These are phyloP conservation scores for Atta texana DNA, from an alignment of 1,140 invertebrate species.

Conservation along the genomic window DNA sequence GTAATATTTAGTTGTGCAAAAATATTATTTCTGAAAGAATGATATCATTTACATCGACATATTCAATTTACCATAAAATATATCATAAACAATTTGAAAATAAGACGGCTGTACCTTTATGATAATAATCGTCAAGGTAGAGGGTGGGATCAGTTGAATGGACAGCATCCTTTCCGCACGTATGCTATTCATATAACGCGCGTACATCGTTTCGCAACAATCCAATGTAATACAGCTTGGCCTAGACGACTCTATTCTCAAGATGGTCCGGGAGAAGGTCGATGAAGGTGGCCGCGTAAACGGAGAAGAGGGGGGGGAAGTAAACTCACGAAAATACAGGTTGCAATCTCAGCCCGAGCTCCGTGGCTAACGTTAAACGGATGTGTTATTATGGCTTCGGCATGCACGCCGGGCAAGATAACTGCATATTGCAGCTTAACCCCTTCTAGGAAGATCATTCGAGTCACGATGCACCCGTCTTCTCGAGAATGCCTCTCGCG, in stretches of 20 bases:
- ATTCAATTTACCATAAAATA: conserved; percentile 72
- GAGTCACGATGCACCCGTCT: conserved; percentile 41
- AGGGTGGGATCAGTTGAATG: conserved; percentile 66
- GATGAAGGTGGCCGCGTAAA: conserved; percentile 28
- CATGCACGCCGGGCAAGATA: conserved; percentile 67
- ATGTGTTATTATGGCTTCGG: conserved; percentile 71
- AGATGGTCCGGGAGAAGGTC: conserved; percentile 57
- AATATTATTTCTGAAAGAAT: neutral
- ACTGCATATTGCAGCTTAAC: conserved; percentile 74
- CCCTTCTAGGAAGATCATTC: conserved; percentile 53
- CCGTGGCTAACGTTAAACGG: conserved; percentile 61
- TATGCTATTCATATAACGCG: conserved; percentile 46
- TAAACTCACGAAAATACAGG: conserved; percentile 62
- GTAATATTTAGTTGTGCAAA: neutral
- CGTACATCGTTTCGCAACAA: conserved; percentile 52
- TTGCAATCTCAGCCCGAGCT: conserved; percentile 59
- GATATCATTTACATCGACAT: neutral
- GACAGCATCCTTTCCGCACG: conserved; percentile 47
- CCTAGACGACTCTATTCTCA: conserved; percentile 58
- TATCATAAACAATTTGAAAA: conserved; percentile 69
- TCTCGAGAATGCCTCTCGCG: conserved; percentile 44
- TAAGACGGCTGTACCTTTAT: conserved; percentile 46
- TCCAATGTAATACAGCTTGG: conserved; percentile 45
- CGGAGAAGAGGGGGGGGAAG: neutral
- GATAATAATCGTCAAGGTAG: conserved; percentile 73